Evolutionary conservation across 2,113 vertebrate species (phyloP).

Genomic region (Trematomus loennbergii): DNA sequence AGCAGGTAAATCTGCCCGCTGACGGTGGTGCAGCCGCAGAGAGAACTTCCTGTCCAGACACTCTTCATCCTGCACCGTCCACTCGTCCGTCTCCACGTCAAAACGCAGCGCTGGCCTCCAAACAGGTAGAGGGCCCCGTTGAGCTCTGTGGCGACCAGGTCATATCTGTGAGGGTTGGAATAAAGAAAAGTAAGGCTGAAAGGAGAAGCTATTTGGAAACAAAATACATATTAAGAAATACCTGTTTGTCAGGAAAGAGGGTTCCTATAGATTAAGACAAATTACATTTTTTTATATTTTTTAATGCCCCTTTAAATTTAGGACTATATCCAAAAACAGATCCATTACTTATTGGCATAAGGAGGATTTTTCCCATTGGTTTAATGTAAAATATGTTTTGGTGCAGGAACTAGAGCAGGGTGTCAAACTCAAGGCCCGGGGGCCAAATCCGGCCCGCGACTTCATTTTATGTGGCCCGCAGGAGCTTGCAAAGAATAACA

Average conservation of each 20-base stretch:
- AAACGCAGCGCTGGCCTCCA: conserved; percentile 88
- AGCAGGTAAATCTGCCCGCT: conserved; percentile 88
- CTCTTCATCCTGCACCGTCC: conserved; percentile 87
- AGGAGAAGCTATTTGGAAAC: background rate
- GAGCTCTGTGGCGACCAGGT: conserved; percentile 88
- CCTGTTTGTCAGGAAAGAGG: background rate
- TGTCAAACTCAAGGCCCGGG: no score
- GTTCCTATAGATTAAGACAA: no score
- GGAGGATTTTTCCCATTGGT: no score
- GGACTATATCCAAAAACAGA: no score
- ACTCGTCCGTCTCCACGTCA: conserved; percentile 88
- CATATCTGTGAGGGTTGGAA: conserved; percentile 82
- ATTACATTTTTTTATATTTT: no score
- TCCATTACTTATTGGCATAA: no score
- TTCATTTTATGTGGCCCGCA: no score
- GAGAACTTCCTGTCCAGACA: conserved; percentile 87
- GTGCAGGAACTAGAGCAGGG: no score
- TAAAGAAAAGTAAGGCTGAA: background rate
- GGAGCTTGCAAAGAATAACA: no score
- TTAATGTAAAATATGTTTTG: no score
- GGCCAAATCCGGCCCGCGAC: no score
- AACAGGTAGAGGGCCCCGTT: conserved; percentile 90
- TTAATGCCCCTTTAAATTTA: no score
- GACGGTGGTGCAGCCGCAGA: conserved; percentile 86
- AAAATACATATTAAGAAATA: background rate